These are phyloP conservation scores for Yponomeuta cagnagella DNA, from an alignment of 2,888 invertebrate genomes.

Conservation along the genomic window DNA sequence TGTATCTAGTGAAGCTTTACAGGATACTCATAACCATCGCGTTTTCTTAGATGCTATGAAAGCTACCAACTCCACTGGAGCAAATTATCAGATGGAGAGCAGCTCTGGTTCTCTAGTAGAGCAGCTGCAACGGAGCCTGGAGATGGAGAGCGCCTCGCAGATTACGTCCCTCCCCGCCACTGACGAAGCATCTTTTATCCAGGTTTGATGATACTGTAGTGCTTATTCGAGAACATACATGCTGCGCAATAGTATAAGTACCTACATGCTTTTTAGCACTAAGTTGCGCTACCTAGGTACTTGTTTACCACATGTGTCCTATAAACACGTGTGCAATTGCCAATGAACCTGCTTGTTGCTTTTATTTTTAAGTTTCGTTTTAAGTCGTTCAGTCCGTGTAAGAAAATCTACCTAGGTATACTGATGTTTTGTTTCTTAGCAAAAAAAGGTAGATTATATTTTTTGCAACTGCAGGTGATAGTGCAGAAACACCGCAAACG, in stretches of 20 bases:
- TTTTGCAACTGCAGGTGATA: constrained; percentile 19
- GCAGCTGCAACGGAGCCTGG: constrained; percentile 18
- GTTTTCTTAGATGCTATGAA: constrained; percentile 4
- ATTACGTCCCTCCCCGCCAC: constrained; percentile 15
- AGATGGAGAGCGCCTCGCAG: constrained; percentile 13
- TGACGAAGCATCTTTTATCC: constrained; percentile 37
- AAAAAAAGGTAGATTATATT: too few species aligned
- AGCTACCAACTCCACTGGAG: constrained; percentile 10
- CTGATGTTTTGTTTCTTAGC: background rate
- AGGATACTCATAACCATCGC: background rate
- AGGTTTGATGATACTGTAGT: constrained; percentile 24
- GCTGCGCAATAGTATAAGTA: too few species aligned
- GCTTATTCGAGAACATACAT: background rate
- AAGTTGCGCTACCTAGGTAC: too few species aligned
- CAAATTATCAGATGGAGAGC: constrained; percentile 21
- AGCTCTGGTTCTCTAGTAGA: constrained; percentile 15
- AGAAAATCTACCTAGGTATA: background rate
- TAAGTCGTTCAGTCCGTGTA: too few species aligned
- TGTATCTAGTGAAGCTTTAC: background rate
- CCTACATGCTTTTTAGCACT: too few species aligned
- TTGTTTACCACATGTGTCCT: too few species aligned
- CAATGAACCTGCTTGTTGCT: too few species aligned
- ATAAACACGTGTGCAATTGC: too few species aligned
- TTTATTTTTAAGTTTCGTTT: too few species aligned
- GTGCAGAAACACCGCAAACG: constrained; percentile 30